Base-by-base conservation (phyloP, 2,113 vertebrate species). In the Hemibagrus wyckioides region DNA sequence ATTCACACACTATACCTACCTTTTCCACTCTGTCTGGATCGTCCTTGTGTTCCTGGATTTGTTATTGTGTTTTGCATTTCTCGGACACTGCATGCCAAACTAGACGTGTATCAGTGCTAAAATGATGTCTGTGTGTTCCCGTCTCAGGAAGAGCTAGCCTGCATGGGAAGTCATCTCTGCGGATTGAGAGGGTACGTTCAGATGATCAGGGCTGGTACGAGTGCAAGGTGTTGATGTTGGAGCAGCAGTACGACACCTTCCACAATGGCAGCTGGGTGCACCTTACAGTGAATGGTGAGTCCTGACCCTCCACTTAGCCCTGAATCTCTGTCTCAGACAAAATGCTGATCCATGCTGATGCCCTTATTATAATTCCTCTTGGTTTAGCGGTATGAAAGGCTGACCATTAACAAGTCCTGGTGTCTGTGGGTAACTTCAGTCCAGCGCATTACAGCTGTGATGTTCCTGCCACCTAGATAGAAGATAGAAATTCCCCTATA, bases 131-230 rank as follows among this genome's bases (percentile, higher is more conserved):
- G 11, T 73, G 36, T 75, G 52, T 2, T 1, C 10, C 6, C 87
- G 73, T n/a, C 17, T 54, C 92, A 99, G 98, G 98, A 90, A 96
- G 98, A 88, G 97, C 97, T 90, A 97, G 90, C 94, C 97, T 99
- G 91, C 96, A 99, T 17, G 97, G 97, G 92, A 99, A 98, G 92
- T 98, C 97, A 3, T 99, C 98, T 59, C 94, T 99, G 92, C 97
- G 97, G 91, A 96, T 99, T 92, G 97, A 99, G 82, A 96, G 97
- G 90, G 94, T 98, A 82, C 97, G 97, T 88, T 97, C 97, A 0
- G 98, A 99, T 90, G 98, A 99, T 95, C 98, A 99, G 93, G 98
- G 98, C 94, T 99, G 98, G 98, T 99, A 98, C 61, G 98, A 99
- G 94, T 99, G 98, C 91, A 99, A 98, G 94, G 98, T 99, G 90